These are phyloP conservation scores for Oegoconia quadripuncta DNA, from an alignment of 2,888 invertebrate species.

Conservation along the genomic window DNA sequence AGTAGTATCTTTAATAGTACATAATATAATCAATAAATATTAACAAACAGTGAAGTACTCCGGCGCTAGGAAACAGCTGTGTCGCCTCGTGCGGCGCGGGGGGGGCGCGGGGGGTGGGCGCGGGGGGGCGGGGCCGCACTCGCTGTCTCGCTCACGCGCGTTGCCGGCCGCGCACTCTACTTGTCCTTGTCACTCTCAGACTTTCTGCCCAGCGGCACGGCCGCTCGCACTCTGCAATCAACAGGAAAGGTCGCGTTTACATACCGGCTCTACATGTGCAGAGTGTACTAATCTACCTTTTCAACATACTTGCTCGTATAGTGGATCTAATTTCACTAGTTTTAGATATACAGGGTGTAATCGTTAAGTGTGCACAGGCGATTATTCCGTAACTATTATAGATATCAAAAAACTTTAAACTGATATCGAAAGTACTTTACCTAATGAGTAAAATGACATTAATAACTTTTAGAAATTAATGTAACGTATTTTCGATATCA, in stretches of 20 bases:
- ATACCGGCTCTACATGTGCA: too few species aligned
- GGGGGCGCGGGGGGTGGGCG: constrained; percentile 74
- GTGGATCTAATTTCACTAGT: too few species aligned
- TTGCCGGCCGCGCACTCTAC: constrained; percentile 70
- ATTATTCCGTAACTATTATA: too few species aligned
- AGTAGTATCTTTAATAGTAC: constrained; percentile 66
- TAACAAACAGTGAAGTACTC: constrained; percentile 69
- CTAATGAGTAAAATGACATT: too few species aligned
- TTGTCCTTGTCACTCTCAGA: constrained; percentile 91
- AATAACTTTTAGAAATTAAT: too few species aligned
- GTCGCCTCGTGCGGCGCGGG: constrained; percentile 79
- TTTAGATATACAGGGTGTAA: too few species aligned
- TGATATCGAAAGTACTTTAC: too few species aligned
- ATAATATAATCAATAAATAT: constrained; percentile 72
- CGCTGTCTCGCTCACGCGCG: constrained; percentile 32
- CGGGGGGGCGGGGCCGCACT: constrained; percentile 4
- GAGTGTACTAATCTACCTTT: too few species aligned
- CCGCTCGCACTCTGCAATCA: constrained; percentile 89
- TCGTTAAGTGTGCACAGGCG: too few species aligned
- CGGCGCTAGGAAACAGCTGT: constrained; percentile 41
- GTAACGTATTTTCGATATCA: too few species aligned
- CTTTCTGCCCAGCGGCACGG: constrained; percentile 93
- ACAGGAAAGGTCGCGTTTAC: neutral
- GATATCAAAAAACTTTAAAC: too few species aligned
- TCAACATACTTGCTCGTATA: too few species aligned